Evolutionary conservation across 2,888 invertebrate species (phyloP).

Genomic region (Sinohyriopsis cumingii): DNA sequence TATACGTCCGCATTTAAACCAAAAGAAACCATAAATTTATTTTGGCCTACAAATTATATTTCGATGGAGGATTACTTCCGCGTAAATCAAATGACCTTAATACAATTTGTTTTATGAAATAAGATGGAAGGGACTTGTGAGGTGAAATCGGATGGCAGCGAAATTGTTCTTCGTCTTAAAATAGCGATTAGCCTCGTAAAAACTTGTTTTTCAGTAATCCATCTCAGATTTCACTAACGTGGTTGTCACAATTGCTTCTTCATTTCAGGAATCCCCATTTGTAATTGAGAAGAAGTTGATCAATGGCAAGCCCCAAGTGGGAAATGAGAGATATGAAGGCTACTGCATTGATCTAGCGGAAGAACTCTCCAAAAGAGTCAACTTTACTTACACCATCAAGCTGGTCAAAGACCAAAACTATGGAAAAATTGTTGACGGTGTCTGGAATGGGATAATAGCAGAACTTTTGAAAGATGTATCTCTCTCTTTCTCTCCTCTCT

Average conservation of each 20-base stretch:
- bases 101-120: too few species aligned
- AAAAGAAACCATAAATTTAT: too few species aligned
- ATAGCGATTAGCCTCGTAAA: too few species aligned
- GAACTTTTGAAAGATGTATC: constrained; percentile 62
- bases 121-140: too few species aligned
- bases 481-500: constrained; percentile 1
- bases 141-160: too few species aligned
- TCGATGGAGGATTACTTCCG: too few species aligned
- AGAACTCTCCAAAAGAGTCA: constrained; percentile 84
- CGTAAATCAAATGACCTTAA: too few species aligned
- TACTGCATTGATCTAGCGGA: constrained; percentile 94
- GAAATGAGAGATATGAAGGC: constrained; percentile 76
- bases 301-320: constrained; percentile 76
- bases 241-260: not conserved
- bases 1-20: too few species aligned
- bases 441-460: constrained; percentile 70
- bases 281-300: constrained; percentile 39
- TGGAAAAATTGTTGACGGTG: constrained; percentile 73
- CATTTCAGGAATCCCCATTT: constrained; percentile 52
- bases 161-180: too few species aligned
- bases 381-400: constrained; percentile 87
- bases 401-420: constrained; percentile 89
- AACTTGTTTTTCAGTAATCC: too few species aligned
- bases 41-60: too few species aligned
- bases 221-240: not conserved